Percentiles rank a stretch among this genome's conserved stretches.
Evolutionary conservation across 2,888 invertebrate genomes (phyloP).

Genomic region (Oegoconia quadripuncta): DNA sequence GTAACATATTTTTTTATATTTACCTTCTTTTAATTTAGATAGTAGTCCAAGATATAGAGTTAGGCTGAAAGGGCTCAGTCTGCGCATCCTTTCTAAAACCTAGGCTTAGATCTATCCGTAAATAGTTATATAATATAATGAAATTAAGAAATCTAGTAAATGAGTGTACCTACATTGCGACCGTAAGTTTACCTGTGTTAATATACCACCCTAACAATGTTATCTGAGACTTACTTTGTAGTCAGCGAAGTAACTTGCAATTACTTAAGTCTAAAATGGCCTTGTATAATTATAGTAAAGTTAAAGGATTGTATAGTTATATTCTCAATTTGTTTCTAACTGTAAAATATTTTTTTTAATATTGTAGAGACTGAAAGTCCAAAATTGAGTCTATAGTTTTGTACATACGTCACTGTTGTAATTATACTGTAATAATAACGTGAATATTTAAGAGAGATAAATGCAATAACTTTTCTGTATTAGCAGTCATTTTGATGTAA

Average conservation of each 20-base stretch:
- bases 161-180: too few relatives aligned
- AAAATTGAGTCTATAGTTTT: slow-evolving; percentile 78
- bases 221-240: slow-evolving; percentile 31
- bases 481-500: slow-evolving; percentile 63
- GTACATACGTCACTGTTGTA: slow-evolving; percentile 76
- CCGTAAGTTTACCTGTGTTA: neutral
- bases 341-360: slow-evolving; percentile 60
- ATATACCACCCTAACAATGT: too few relatives aligned
- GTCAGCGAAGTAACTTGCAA: slow-evolving; percentile 30
- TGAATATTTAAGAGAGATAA: slow-evolving; percentile 69
- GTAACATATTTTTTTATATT: too few relatives aligned
- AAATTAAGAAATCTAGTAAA: too few relatives aligned
- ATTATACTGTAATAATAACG: slow-evolving; percentile 67
- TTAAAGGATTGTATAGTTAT: slow-evolving; percentile 53
- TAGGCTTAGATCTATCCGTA: too few relatives aligned
- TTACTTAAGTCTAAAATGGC: slow-evolving; percentile 53
- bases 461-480: slow-evolving; percentile 76
- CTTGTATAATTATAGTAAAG: slow-evolving; percentile 61
- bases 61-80: too few relatives aligned
- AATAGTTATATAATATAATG: too few relatives aligned
- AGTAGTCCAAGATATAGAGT: too few relatives aligned
- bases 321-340: slow-evolving; percentile 48
- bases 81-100: too few relatives aligned
- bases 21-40: too few relatives aligned
- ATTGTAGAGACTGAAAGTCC: slow-evolving; percentile 78